phyloP scores from a whole-genome alignment of 2,888 invertebrate genomes.

The Acanthosepion lycidas region DNA sequence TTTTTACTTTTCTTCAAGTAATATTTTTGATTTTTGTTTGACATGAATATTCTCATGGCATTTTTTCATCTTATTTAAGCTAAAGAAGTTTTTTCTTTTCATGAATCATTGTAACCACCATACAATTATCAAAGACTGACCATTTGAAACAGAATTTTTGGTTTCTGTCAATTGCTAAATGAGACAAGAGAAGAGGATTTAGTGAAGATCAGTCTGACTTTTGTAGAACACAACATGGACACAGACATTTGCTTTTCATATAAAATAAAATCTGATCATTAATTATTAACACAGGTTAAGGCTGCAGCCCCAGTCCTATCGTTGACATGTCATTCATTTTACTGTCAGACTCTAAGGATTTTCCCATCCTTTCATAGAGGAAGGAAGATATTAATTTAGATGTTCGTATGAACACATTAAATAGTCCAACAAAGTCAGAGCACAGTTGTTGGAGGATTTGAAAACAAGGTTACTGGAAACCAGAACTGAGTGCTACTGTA shows the following conservation, averaged over 20 bases:
- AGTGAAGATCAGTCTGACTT: background rate
- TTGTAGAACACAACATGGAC: slow-evolving; percentile 23
- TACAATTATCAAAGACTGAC: background rate
- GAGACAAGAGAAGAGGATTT: background rate
- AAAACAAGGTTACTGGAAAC: slow-evolving; percentile 33
- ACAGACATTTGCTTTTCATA: slow-evolving; percentile 33
- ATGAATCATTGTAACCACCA: background rate
- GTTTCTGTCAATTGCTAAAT: slow-evolving; percentile 6
- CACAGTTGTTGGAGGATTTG: slow-evolving; percentile 33
- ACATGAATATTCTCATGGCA: background rate
- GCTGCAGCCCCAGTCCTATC: slow-evolving; percentile 33
- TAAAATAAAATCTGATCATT: slow-evolving; percentile 33
- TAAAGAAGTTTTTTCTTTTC: background rate
- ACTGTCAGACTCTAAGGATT: slow-evolving; percentile 22
- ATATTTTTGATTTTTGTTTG: background rate
- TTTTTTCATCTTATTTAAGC: background rate
- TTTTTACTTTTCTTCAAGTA: background rate
- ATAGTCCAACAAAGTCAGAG: slow-evolving; percentile 33
- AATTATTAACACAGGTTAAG: slow-evolving; percentile 8
- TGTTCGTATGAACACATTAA: slow-evolving; percentile 22
- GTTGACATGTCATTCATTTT: slow-evolving; percentile 33
- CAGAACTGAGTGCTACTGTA: slow-evolving; percentile 33
- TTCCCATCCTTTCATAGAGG: slow-evolving; percentile 21
- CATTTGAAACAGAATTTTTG: background rate
- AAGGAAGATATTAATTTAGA: slow-evolving; percentile 33